These are phyloP conservation scores for Serripes groenlandicus DNA, from an alignment of 2,888 invertebrate genomes.

Conservation along the genomic window DNA sequence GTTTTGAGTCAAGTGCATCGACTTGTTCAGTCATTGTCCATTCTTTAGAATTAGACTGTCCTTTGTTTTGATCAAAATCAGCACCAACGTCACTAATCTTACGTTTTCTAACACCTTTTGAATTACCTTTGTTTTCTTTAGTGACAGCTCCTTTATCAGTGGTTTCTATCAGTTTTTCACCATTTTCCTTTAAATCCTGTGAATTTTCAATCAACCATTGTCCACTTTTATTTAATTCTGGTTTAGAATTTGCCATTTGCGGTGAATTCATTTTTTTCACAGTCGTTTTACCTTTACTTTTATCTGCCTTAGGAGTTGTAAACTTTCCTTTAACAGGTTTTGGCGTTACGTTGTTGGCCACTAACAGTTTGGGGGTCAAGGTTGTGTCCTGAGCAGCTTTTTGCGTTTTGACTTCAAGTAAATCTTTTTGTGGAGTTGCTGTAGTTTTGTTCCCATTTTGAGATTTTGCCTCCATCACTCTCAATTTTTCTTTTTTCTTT, in stretches of 20 bases:
- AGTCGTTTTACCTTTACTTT: too few species aligned
- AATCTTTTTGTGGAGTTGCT: background rate
- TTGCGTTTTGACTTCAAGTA: background rate
- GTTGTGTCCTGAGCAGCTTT: background rate
- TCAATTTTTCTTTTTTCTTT: background rate
- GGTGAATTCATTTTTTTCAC: too few species aligned
- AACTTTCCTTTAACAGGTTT: too few species aligned
- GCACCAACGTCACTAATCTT: background rate
- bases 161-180: background rate
- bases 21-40: background rate
- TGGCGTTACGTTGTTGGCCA: too few species aligned
- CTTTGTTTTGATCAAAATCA: too few species aligned
- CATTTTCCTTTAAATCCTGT: background rate
- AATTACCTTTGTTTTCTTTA: slow-evolving; percentile 11
- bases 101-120: slow-evolving; percentile 6
- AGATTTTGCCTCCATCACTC: background rate
- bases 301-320: too few species aligned
- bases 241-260: too few species aligned
- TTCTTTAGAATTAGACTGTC: too few species aligned
- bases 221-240: background rate
- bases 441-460: background rate
- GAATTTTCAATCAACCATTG: background rate
- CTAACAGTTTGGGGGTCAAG: too few species aligned
- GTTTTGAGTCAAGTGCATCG: background rate
- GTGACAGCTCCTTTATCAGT: background rate